Evolutionary conservation across 2,888 invertebrate genomes (phyloP), one percentile per base, ranked within the genome.

Genomic region (Thelaira solivaga): DNA sequence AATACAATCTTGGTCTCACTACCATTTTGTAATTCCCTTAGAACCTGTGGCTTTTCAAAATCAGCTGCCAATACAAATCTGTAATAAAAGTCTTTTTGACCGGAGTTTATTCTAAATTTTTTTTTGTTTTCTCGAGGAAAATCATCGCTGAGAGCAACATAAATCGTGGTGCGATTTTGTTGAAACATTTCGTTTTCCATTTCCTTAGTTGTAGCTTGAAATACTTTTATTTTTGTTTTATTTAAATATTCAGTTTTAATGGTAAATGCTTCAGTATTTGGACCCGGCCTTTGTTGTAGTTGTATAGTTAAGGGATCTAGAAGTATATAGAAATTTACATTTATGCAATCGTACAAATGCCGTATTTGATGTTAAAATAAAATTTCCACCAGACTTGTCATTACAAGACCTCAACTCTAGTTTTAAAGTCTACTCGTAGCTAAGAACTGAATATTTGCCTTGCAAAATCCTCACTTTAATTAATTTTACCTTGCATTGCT

Each of bases 51-150:
- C 62, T 88, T 89, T 47, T 90, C 88, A 31, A 89, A 89, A 83
- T 92, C 92, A 2, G 89, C 90, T 0, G 91, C 90, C 89, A 92
- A 90, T 0, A 90, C 88, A 80, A 91, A 90, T 0, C 91, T 91
- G 81, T 91, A 90, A 18, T 83, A 83, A 11, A 86, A 64, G 31
- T 77, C 81, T 20, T 76, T 53, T 72, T 86, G 81, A 51, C 83
- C 82, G 1, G 81, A 61, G 3, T 80, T 78, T 72, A 87, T 81
- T 22, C 81, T 64, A 16, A 89, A 16, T 5, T 61, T 41, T 16
- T 71, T 80, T 1, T 83, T 78, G 59, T 83, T 79, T 68, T 84
- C 83, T n/a, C n/a, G n/a, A 76, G 7, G 5, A 29, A 87, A 79
- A 53, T 84, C 64, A 22, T 86, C 83, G 62, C 85, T 86, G 8